phyloP scores from a whole-genome alignment of 1,140 invertebrate genomes.

The Coenobita brevimanus region DNA sequence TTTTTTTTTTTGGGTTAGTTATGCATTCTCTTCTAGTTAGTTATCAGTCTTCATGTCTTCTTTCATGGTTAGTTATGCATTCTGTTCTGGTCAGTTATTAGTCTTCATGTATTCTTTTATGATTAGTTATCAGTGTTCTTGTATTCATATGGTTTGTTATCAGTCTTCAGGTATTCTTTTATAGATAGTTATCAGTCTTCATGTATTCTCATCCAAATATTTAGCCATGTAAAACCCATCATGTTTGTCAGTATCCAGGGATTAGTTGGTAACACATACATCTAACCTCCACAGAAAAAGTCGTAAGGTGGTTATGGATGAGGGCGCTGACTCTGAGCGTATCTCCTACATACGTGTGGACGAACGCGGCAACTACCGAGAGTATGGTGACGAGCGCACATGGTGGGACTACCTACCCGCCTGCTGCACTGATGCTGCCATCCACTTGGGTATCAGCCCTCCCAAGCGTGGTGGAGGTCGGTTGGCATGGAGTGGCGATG shows the following conservation, averaged over 20 bases:
- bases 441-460: conserved; percentile 27
- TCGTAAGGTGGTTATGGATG: conserved; percentile 55
- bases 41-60: too few species aligned
- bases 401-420: conserved; percentile 67
- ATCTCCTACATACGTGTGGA: conserved; percentile 68
- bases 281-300: conserved; percentile 47
- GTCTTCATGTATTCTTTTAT: too few species aligned
- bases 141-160: too few species aligned
- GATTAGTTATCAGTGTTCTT: too few species aligned
- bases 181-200: neutral
- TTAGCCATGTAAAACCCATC: too few species aligned
- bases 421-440: conserved; percentile 42
- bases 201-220: neutral
- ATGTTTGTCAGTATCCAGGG: too few species aligned
- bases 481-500: conserved; percentile 85
- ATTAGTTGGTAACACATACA: too few species aligned
- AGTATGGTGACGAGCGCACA: conserved; percentile 53
- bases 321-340: conserved; percentile 52
- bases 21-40: too few species aligned
- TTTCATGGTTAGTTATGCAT: too few species aligned
- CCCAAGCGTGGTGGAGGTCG: conserved; percentile 60
- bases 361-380: conserved; percentile 45
- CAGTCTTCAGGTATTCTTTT: neutral
- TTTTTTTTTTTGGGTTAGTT: too few species aligned
- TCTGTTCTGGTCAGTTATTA: too few species aligned